Evolutionary conservation across 2,888 invertebrate species (phyloP).

Genomic region (Cylloceria caligata): DNA sequence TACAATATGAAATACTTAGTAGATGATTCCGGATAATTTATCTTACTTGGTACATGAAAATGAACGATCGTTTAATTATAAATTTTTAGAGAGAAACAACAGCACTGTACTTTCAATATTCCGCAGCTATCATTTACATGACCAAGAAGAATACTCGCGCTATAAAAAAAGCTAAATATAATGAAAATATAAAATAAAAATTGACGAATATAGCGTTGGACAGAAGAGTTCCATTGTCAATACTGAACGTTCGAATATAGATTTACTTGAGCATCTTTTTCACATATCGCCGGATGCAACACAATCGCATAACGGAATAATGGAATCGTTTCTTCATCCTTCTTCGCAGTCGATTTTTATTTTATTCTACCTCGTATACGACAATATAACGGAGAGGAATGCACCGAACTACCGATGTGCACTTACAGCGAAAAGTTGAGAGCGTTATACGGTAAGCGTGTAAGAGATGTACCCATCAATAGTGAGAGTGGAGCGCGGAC

Average conservation of each 20-base stretch:
- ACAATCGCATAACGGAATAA: conserved; percentile 30
- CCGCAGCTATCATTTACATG: neutral
- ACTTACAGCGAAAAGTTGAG: conserved; percentile 52
- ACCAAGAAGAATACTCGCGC: too few species aligned
- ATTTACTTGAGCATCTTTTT: neutral
- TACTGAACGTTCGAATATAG: conserved; percentile 2
- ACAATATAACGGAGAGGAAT: conserved; percentile 39
- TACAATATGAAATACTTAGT: neutral
- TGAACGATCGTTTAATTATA: too few species aligned
- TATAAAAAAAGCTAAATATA: neutral
- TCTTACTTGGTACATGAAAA: neutral
- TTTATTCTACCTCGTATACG: conserved; percentile 30
- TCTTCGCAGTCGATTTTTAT: conserved; percentile 13
- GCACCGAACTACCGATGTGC: conserved; percentile 57
- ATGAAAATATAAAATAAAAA: neutral
- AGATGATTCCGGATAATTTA: neutral
- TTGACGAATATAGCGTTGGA: neutral
- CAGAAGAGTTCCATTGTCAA: neutral
- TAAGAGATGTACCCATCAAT: conserved; percentile 41
- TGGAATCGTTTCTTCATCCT: conserved; percentile 39
- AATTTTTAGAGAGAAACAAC: too few species aligned
- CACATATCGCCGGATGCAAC: neutral
- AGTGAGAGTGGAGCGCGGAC: conserved; percentile 52
- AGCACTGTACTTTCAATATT: too few species aligned
- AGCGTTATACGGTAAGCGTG: conserved; percentile 32